Conservation (phyloP, 2,797 vertebrate species). For the Tangara arthus region DNA sequence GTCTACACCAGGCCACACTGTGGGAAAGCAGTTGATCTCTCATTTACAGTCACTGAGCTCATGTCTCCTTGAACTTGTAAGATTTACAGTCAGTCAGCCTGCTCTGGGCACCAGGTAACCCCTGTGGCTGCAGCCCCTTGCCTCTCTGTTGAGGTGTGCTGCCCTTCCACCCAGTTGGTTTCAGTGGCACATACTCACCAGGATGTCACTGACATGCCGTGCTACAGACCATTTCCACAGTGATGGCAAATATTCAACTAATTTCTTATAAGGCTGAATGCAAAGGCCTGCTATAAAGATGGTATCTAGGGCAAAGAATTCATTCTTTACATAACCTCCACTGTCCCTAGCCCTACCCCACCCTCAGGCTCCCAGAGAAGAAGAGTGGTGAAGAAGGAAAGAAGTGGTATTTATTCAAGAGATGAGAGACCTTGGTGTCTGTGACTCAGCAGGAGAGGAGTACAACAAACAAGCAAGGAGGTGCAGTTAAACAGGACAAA, state of each 20-base stretch:
- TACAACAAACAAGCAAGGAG: neutral
- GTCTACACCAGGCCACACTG: neutral
- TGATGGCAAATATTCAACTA: neutral
- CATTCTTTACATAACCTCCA: neutral
- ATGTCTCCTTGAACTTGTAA: neutral
- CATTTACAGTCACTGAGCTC: neutral
- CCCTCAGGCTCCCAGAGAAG: neutral
- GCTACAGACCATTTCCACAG: neutral
- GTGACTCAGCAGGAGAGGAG: neutral
- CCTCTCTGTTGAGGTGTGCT: neutral
- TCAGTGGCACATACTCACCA: neutral
- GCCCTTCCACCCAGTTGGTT: neutral
- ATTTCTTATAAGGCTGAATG: neutral
- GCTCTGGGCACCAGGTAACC: neutral
- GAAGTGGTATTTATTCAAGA: neutral
- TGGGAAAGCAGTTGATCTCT: neutral
- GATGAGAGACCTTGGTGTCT: neutral
- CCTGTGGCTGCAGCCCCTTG: neutral
- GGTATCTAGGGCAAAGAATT: neutral
- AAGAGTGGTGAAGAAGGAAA: neutral
- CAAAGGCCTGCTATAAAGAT: neutral
- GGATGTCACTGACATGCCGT: neutral
- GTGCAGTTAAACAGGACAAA: neutral
- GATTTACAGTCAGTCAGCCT: neutral
- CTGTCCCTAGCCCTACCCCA: neutral